Conservation (phyloP, 2,797 vertebrate genomes). For the Apogon hyalosoma region DNA sequence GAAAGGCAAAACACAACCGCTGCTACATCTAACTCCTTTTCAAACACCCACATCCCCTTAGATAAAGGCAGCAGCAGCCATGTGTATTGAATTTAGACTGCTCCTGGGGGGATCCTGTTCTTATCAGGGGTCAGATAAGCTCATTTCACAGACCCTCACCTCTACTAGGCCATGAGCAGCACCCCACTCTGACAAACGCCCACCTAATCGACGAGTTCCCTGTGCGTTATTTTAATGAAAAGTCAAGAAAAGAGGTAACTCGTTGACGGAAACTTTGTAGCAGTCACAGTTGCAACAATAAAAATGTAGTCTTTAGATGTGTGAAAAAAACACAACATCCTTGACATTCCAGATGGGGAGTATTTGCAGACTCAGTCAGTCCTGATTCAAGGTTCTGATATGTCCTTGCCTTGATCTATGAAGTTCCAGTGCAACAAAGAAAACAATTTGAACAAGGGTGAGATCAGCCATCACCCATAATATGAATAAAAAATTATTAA, state of each 20-base stretch:
- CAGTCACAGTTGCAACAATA: constrained; percentile 45
- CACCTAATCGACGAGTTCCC: constrained; percentile 31
- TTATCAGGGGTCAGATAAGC: constrained; percentile 82
- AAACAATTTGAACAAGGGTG: neutral
- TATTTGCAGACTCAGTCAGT: constrained; percentile 9
- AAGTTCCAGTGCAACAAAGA: constrained; percentile 1
- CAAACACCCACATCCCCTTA: constrained; percentile 53
- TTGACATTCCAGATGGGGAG: constrained; percentile 66
- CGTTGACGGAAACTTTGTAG: constrained; percentile 9
- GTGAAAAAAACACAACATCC: constrained; percentile 42
- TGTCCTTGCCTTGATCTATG: constrained; percentile 16
- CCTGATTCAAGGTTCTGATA: constrained; percentile 16
- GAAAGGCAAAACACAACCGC: constrained; percentile 22
- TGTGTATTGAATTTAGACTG: constrained; percentile 73
- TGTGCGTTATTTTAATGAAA: constrained; percentile 22
- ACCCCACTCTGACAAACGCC: constrained; percentile 45
- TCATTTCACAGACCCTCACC: constrained; percentile 77
- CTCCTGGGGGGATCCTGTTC: constrained; percentile 74
- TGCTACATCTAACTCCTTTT: constrained; percentile 37
- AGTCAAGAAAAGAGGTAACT: constrained; percentile 9
- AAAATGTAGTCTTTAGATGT: constrained; percentile 12
- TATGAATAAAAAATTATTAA: too few species aligned
- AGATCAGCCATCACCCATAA: too few species aligned
- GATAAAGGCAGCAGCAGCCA: constrained; percentile 63
- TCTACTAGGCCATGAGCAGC: constrained; percentile 58